Percentiles rank a stretch among this genome's conserved stretches.
Conservation (phyloP, 2,888 invertebrate genomes). For the Griposia aprilina region DNA sequence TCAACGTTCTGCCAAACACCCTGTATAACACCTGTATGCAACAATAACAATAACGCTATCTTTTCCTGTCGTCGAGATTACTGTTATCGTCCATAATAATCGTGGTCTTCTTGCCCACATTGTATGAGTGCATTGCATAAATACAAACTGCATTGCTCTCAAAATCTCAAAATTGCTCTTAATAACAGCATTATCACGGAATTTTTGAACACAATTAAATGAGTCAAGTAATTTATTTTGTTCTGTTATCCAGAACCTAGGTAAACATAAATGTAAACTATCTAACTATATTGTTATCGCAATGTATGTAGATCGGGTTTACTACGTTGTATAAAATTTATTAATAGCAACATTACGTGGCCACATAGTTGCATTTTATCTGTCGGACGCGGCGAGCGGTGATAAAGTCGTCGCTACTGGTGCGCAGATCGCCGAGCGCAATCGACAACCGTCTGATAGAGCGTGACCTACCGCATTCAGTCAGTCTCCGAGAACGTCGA, state of each 20-base stretch:
- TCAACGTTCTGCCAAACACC: no score
- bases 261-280: conserved; percentile 11
- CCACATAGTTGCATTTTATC: conserved; percentile 66
- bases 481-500: conserved; percentile 60
- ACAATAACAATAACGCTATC: conserved; percentile 30
- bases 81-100: conserved; percentile 37
- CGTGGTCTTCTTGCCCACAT: conserved; percentile 18
- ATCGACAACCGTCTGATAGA: conserved; percentile 71
- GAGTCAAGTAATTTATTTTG: not conserved
- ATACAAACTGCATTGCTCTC: not conserved
- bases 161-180: not conserved
- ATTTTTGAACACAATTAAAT: not conserved
- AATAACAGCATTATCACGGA: not conserved
- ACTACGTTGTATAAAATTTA: conserved; percentile 38
- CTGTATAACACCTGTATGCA: not conserved
- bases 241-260: conserved; percentile 10
- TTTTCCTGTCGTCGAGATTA: conserved; percentile 30
- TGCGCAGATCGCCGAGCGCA: conserved; percentile 63
- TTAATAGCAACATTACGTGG: conserved; percentile 35
- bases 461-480: conserved; percentile 75
- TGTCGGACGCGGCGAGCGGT: conserved; percentile 59
- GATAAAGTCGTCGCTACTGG: conserved; percentile 64
- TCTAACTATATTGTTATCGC: conserved; percentile 24
- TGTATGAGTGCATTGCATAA: conserved; percentile 7
- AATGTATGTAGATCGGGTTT: conserved; percentile 25